A percentile compares a stretch with the other conserved stretches of the same genome.
These are phyloP conservation scores for Siphamia tubifer DNA, from an alignment of 2,113 vertebrate genomes.

Conservation along the genomic window DNA sequence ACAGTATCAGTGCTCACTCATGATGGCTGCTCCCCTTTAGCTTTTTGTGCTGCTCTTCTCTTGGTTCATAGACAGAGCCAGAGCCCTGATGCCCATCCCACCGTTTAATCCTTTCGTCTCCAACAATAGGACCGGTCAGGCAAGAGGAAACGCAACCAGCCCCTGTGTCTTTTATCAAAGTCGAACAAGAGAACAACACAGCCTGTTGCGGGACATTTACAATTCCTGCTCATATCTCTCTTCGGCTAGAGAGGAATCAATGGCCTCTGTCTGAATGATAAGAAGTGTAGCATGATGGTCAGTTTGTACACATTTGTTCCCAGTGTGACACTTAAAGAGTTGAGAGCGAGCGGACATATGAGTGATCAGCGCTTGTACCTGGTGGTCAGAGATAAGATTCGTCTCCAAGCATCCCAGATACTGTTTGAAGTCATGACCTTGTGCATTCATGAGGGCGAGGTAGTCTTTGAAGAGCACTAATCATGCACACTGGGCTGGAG, in stretches of 20 bases:
- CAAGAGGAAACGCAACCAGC: constrained; percentile 9
- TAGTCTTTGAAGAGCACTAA: not conserved
- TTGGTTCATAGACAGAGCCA: constrained; percentile 48
- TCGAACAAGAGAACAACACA: constrained; percentile 51
- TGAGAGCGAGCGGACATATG: constrained; percentile 9
- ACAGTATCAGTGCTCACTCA: not conserved
- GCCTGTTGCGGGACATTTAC: constrained; percentile 13
- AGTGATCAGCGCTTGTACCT: constrained; percentile 30
- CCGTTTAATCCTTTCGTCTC: constrained; percentile 52
- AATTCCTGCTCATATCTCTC: constrained; percentile 29
- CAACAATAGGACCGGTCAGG: constrained; percentile 58
- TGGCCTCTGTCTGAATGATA: constrained; percentile 49
- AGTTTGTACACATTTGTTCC: constrained; percentile 24
- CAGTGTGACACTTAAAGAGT: constrained; percentile 9
- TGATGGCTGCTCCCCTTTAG: not conserved
- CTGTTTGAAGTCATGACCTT: constrained; percentile 21
- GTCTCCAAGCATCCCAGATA: constrained; percentile 18
- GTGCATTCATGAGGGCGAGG: not conserved
- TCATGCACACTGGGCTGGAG: not conserved
- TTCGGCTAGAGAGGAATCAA: constrained; percentile 40
- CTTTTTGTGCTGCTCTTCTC: constrained; percentile 21
- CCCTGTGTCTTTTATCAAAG: constrained; percentile 55
- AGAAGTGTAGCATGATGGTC: constrained; percentile 46
- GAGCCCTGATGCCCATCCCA: constrained; percentile 28
- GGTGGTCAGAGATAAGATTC: constrained; percentile 48